Evolutionary conservation across 2,113 vertebrate genomes (phyloP), one percentile per base, ranked within the genome.

Genomic region (Carlito syrichta): DNA sequence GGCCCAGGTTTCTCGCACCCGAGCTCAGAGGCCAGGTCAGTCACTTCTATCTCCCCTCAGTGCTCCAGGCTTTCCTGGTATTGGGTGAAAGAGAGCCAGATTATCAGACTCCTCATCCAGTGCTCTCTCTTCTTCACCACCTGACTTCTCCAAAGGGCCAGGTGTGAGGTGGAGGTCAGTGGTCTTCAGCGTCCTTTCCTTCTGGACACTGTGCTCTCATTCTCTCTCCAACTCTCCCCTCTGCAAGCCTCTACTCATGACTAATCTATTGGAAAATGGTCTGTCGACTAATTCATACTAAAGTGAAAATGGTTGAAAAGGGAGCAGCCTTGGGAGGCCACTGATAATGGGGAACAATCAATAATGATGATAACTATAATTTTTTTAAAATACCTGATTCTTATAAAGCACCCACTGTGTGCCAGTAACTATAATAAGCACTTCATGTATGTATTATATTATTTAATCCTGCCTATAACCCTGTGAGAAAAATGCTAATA

Each of bases 121-220:
- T 7, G 23, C 30, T 74, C 22, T 32, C 27, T 38, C 79, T 68
- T 54, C 69, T 50, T 63, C 40, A 30, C 63, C 20, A 2, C 5
- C 19, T n/a, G 45, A 1, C 58, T n/a, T 78, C 79, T 94, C 76
- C 86, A 76, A 87, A 69, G 14, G 48, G 27, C 6, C 50, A 23
- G 56, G 4, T 23, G 6, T 22, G 19, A 11, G 13, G 4, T 11
- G 25, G 20, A 1, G 3, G 7, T 22, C 38, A 32, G 2, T 2
- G 48, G 8, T n/a, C n/a, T 45, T 54, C n/a, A 5, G 30, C 19
- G 3, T 6, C 45, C 35, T 48, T 73, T 68, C 27, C 38, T 38
- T 54, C 50, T 9, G 17, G 19, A 60, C 5, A 54, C 50, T 38
- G 66, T 1, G 1, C 5, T 40, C 16, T 79, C 20, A 2, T 52